Evolutionary conservation across 92 coral and sea anemone species (phyloP).

Genomic region (Actinernus sp.): DNA sequence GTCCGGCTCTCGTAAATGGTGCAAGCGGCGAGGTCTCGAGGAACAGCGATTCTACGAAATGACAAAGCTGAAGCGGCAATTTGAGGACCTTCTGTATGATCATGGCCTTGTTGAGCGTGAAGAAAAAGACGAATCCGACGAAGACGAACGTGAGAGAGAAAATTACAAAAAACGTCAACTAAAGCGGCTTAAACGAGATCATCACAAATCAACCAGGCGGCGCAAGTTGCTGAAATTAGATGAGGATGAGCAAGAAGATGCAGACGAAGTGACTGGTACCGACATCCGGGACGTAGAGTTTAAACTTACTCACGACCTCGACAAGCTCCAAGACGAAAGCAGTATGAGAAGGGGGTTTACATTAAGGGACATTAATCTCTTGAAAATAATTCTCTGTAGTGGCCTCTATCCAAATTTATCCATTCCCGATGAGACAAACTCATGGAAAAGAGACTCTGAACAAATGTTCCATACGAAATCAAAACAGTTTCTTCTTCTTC

Average conservation of each 20-base stretch:
- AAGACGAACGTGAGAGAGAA: constrained; percentile 75
- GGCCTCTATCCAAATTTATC: constrained; percentile 96
- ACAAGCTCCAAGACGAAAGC: constrained; percentile 82
- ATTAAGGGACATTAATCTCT: constrained; percentile 86
- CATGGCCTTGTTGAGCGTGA: constrained; percentile 75
- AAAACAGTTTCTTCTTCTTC: constrained; percentile 84
- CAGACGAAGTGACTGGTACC: constrained; percentile 67
- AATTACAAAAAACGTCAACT: constrained; percentile 79
- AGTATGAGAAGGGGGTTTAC: constrained; percentile 85
- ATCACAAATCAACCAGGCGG: constrained; percentile 77
- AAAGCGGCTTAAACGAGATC: constrained; percentile 85
- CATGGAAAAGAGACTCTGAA: constrained; percentile 91
- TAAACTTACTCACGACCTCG: constrained; percentile 91
- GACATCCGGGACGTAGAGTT: constrained; percentile 97
- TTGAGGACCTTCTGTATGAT: constrained; percentile 86
- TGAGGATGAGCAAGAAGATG: constrained; percentile 77
- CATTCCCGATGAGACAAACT: constrained; percentile 87
- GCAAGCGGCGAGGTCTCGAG: constrained; percentile 90
- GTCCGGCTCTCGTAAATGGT: constrained; percentile 89
- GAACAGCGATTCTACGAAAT: constrained; percentile 98
- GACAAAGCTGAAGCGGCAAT: constrained; percentile 92
- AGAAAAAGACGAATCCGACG: constrained; percentile 63
- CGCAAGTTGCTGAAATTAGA: constrained; percentile 89
- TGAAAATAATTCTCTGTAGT: constrained; percentile 91
- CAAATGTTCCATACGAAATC: constrained; percentile 88